phyloP scores from a whole-genome alignment of 2,113 vertebrate genomes.

The Halichoerus grypus region DNA sequence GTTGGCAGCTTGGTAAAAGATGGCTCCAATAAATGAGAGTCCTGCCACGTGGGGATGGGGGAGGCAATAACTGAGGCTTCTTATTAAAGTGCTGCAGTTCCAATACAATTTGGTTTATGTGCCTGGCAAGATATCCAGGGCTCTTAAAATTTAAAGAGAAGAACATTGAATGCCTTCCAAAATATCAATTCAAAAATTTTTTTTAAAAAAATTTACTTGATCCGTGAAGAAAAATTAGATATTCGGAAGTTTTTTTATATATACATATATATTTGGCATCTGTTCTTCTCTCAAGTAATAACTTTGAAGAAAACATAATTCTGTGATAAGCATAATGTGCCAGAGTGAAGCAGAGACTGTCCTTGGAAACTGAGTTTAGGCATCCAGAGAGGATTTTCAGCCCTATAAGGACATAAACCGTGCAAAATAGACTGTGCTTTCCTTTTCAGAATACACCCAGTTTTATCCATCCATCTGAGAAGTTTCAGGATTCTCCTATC shows the following conservation, averaged over 20 bases:
- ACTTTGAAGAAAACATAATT: slow-evolving; percentile 68
- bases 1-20: slow-evolving; percentile 17
- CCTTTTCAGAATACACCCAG: not conserved
- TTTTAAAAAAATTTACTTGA: slow-evolving; percentile 50
- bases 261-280: slow-evolving; percentile 55
- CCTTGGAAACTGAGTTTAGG: slow-evolving; percentile 41
- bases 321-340: slow-evolving; percentile 37
- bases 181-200: slow-evolving; percentile 13
- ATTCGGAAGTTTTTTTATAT: not conserved
- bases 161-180: slow-evolving; percentile 69
- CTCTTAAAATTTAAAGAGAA: slow-evolving; percentile 64
- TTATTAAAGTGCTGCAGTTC: slow-evolving; percentile 57
- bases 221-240: slow-evolving; percentile 63
- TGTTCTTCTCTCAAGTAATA: slow-evolving; percentile 72
- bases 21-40: not conserved
- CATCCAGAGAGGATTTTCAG: slow-evolving; percentile 22
- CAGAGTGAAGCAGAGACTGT: slow-evolving; percentile 35
- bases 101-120: slow-evolving; percentile 62
- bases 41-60: not conserved
- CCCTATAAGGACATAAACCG: slow-evolving; percentile 11
- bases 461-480: not conserved
- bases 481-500: not conserved
- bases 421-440: not conserved
- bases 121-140: slow-evolving; percentile 57
- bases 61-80: not conserved